Conservation (phyloP, 2,113 vertebrate genomes). For the Menidia beryllina region DNA sequence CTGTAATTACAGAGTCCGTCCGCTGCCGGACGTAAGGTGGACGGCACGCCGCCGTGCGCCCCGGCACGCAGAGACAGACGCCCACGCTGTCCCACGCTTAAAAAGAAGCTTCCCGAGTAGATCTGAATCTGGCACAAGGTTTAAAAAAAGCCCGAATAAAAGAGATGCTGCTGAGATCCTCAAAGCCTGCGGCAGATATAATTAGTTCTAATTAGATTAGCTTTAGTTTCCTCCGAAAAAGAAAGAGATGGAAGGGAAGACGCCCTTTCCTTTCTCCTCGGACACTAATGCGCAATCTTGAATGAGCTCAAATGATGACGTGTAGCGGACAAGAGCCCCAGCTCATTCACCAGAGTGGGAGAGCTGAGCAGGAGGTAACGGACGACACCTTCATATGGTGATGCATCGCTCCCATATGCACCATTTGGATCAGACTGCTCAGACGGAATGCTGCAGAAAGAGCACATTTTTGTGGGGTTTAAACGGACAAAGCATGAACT, state of each 20-base stretch:
- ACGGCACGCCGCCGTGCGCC: background rate
- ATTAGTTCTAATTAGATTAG: constrained; percentile 63
- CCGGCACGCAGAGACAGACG: constrained; percentile 3
- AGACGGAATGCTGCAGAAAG: background rate
- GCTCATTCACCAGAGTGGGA: constrained; percentile 1
- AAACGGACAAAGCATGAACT: no score
- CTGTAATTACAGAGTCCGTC: constrained; percentile 66
- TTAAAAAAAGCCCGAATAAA: constrained; percentile 41
- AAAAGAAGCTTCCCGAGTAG: constrained; percentile 13
- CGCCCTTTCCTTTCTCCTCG: constrained; percentile 23
- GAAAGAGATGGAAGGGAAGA: constrained; percentile 13
- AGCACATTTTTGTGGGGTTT: background rate
- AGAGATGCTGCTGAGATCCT: constrained; percentile 35
- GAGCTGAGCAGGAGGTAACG: constrained; percentile 9
- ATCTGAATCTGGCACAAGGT: constrained; percentile 1
- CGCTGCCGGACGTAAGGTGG: constrained; percentile 9
- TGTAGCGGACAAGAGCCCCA: constrained; percentile 11
- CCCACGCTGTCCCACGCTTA: background rate
- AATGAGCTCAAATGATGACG: constrained; percentile 17
- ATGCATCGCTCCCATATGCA: background rate
- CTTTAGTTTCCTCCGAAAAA: constrained; percentile 23
- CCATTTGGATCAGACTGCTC: background rate
- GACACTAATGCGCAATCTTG: constrained; percentile 22
- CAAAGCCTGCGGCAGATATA: constrained; percentile 32
- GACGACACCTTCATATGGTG: constrained; percentile 5